Evolutionary conservation across 2,888 invertebrate species (phyloP).

Genomic region (Parnassius glacialis): DNA sequence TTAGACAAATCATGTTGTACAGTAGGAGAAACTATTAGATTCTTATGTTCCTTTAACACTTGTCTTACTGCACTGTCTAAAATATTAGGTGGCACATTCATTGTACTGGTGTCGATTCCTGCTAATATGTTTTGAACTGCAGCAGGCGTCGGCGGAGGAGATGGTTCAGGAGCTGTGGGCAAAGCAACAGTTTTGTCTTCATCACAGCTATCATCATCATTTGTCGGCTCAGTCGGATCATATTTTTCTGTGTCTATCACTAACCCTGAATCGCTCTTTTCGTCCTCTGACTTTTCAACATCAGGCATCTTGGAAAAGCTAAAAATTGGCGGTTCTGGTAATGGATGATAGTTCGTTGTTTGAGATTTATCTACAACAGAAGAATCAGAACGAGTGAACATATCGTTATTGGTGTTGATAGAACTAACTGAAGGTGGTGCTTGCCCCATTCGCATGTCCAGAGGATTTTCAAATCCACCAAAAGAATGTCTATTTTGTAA

Average conservation of each 20-base stretch:
- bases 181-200: constrained; percentile 31
- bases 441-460: constrained; percentile 61
- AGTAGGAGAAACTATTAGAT: constrained; percentile 42
- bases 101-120: constrained; percentile 42
- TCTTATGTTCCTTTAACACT: constrained; percentile 62
- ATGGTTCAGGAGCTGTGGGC: constrained; percentile 24
- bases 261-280: constrained; percentile 79
- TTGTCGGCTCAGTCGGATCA: constrained; percentile 79
- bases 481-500: constrained; percentile 49
- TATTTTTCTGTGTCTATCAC: constrained; percentile 82
- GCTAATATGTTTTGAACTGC: constrained; percentile 45
- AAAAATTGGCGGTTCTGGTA: constrained; percentile 62
- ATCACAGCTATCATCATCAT: constrained; percentile 61
- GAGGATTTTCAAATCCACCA: constrained; percentile 59
- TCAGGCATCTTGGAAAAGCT: constrained; percentile 57
- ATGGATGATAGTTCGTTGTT: constrained; percentile 36
- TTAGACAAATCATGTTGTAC: constrained; percentile 25
- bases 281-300: constrained; percentile 68
- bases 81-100: constrained; percentile 48
- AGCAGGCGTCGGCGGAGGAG: constrained; percentile 28
- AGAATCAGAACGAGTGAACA: constrained; percentile 83
- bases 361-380: constrained; percentile 34
- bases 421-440: constrained; percentile 33
- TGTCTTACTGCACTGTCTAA: constrained; percentile 63
- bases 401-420: constrained; percentile 74